Percentiles rank a stretch among this genome's conserved stretches.
Conservation (phyloP, 1,140 invertebrate species). For the Marisa cornuarietis region DNA sequence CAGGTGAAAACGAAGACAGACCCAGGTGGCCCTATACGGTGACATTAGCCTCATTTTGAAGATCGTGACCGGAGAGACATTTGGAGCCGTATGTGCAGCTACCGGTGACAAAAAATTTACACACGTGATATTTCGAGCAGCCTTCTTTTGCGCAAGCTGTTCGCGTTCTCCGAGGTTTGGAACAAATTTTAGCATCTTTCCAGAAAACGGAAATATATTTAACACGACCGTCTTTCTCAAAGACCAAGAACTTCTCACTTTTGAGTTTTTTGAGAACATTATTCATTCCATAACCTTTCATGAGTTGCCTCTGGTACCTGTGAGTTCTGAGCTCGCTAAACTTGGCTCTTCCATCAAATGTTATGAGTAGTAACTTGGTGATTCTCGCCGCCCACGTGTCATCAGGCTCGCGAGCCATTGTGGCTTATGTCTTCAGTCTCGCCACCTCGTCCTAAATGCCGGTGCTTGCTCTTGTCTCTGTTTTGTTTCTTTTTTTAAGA, state of each 20-base stretch:
- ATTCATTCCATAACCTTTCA: background rate
- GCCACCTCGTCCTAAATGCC: too few relatives aligned
- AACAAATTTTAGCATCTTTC: background rate
- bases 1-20: background rate
- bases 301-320: background rate
- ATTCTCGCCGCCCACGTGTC: constrained; percentile 1
- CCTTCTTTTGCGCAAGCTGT: background rate
- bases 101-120: constrained; percentile 1
- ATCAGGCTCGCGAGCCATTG: too few relatives aligned
- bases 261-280: background rate
- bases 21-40: background rate
- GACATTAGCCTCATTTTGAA: constrained; percentile 2
- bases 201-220: constrained; percentile 1
- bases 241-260: background rate
- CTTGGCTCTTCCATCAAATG: constrained; percentile 12
- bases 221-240: constrained; percentile 2
- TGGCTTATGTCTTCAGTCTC: too few relatives aligned
- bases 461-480: too few relatives aligned
- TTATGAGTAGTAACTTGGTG: constrained; percentile 1
- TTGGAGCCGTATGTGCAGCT: background rate
- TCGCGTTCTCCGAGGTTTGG: background rate
- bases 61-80: constrained; percentile 5
- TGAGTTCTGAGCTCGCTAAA: background rate
- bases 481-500: too few relatives aligned
- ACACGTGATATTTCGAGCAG: background rate